A percentile compares a stretch with the other conserved stretches of the same genome.
Conservation (phyloP, 2,888 invertebrate genomes). For the Chironomus tentans region DNA sequence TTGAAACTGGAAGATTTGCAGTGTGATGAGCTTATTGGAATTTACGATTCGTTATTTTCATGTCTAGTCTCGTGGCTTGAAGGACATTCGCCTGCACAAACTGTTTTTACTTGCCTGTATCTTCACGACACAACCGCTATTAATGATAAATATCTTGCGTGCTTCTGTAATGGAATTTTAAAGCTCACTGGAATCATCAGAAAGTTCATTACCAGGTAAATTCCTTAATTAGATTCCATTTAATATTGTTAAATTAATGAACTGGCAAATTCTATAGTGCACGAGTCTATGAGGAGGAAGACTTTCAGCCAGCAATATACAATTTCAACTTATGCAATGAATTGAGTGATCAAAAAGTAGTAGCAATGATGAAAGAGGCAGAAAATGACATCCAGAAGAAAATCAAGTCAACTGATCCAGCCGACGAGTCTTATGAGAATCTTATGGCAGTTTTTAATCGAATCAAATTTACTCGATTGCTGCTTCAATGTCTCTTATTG, state of each 20-base stretch:
- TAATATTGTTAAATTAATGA: no score
- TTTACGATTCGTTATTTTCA: conserved; percentile 88
- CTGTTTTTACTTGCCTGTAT: conserved; percentile 93
- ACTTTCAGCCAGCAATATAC: conserved; percentile 88
- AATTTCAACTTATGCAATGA: conserved; percentile 68
- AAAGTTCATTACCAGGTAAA: conserved; percentile 77
- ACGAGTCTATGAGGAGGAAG: conserved; percentile 89
- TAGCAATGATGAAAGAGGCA: conserved; percentile 75
- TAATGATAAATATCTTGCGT: conserved; percentile 69
- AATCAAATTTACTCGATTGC: conserved; percentile 76
- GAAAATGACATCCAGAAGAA: conserved; percentile 81
- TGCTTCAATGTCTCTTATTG: conserved; percentile 63
- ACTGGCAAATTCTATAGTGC: conserved; percentile 46
- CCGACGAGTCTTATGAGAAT: conserved; percentile 38
- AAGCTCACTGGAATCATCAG: conserved; percentile 83
- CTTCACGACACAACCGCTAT: conserved; percentile 83
- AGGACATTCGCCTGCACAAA: conserved; percentile 92
- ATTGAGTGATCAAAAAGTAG: conserved; percentile 69
- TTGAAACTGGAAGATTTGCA: conserved; percentile 69
- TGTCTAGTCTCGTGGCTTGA: conserved; percentile 97
- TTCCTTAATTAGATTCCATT: no score
- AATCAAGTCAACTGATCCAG: conserved; percentile 43
- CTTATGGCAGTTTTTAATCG: conserved; percentile 64
- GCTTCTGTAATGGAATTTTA: conserved; percentile 78
- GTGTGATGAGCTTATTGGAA: conserved; percentile 74